A percentile compares a stretch with the other conserved stretches of the same genome.
These are phyloP conservation scores for Myathropa florea DNA, from an alignment of 2,888 invertebrate genomes.

Conservation along the genomic window DNA sequence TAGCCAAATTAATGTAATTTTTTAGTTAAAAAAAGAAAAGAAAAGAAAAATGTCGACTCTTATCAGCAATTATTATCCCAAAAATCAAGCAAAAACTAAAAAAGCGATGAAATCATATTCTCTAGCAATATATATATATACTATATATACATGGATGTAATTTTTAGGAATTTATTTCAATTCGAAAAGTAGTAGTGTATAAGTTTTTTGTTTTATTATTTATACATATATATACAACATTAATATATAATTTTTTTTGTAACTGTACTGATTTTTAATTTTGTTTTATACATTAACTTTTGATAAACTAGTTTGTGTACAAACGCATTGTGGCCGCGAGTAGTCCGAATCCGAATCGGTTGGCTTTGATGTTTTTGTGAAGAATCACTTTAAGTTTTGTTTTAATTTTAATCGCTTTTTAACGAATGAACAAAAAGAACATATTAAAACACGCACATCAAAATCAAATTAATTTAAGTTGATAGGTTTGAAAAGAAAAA, in stretches of 20 bases:
- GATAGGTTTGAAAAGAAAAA: slow-evolving; percentile 36
- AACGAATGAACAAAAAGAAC: slow-evolving; percentile 22
- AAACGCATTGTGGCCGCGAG: background rate
- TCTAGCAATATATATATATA: slow-evolving; percentile 56
- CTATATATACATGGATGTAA: slow-evolving; percentile 1
- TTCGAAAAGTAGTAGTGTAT: slow-evolving; percentile 43
- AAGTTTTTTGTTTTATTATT: slow-evolving; percentile 65
- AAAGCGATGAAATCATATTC: slow-evolving; percentile 47
- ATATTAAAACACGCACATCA: slow-evolving; percentile 52
- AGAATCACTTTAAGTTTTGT: background rate
- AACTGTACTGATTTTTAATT: slow-evolving; percentile 66
- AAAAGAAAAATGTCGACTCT: slow-evolving; percentile 19
- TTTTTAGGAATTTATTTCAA: slow-evolving; percentile 45
- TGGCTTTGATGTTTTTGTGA: slow-evolving; percentile 2
- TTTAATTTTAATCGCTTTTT: slow-evolving; percentile 41
- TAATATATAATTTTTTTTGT: slow-evolving; percentile 44
- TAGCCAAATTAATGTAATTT: slow-evolving; percentile 66
- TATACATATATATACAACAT: slow-evolving; percentile 51
- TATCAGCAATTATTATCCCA: slow-evolving; percentile 56
- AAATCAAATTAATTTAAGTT: slow-evolving; percentile 26
- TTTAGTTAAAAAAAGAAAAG: slow-evolving; percentile 25
- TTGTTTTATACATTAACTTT: slow-evolving; percentile 45
- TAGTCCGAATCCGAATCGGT: background rate
- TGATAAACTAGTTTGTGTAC: slow-evolving; percentile 21
- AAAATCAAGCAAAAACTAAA: background rate